Conservation (phyloP, 2,888 invertebrate species). For the Orthosia incerta region DNA sequence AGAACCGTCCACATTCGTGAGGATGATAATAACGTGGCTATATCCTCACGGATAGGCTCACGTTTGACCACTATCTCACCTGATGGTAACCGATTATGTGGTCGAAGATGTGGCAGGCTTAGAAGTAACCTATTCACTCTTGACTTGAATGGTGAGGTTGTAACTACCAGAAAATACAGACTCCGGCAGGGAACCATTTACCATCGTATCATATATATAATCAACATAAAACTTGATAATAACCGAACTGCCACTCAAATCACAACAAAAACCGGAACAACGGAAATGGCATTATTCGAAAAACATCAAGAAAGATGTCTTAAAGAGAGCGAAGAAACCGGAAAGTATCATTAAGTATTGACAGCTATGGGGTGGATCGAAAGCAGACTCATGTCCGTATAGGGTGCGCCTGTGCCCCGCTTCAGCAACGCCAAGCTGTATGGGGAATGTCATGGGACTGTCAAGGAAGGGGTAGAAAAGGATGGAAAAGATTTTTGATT, state of each 20-base stretch:
- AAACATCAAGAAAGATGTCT: conserved; percentile 61
- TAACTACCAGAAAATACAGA: no score
- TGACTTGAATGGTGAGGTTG: no score
- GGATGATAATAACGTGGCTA: no score
- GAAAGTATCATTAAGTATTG: conserved; percentile 77
- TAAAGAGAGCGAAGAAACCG: conserved; percentile 65
- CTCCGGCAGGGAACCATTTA: no score
- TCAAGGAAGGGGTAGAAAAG: conserved; percentile 33
- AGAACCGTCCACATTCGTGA: no score
- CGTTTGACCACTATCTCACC: no score
- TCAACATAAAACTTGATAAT: neutral
- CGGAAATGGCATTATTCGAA: conserved; percentile 64
- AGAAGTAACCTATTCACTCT: no score
- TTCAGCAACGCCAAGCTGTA: conserved; percentile 49
- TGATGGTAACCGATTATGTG: no score
- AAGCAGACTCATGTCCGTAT: conserved; percentile 78
- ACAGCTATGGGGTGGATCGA: conserved; percentile 69
- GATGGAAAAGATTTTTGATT: conserved; percentile 6
- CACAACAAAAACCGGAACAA: conserved; percentile 27
- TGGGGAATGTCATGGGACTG: conserved; percentile 35
- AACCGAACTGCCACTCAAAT: conserved; percentile 28
- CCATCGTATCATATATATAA: neutral
- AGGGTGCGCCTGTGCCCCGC: conserved; percentile 55
- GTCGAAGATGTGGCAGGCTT: no score
- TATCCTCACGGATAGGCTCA: no score